A percentile compares a stretch with the other conserved stretches of the same genome.
Conservation (phyloP, 2,797 vertebrate species). For the Notamacropus eugenii region DNA sequence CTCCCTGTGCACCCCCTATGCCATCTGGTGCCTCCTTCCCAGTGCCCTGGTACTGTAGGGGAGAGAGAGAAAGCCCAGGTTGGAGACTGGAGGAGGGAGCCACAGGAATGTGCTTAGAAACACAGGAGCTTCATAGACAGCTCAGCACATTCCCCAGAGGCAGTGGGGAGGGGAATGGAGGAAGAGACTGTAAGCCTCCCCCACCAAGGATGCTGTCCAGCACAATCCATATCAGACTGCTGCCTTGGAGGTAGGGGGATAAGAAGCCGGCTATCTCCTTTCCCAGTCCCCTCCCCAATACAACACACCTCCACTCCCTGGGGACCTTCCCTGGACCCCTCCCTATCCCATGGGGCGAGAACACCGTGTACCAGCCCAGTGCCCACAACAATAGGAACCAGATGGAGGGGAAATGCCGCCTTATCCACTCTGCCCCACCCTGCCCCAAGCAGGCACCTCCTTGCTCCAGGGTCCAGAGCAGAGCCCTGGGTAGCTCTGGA, state of each 20-base stretch:
- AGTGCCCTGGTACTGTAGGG: background rate
- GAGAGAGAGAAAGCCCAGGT: background rate
- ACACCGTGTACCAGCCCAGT: background rate
- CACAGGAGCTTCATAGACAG: background rate
- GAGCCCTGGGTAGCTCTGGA: background rate
- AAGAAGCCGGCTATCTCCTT: background rate
- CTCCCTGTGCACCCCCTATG: background rate
- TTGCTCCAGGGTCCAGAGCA: background rate
- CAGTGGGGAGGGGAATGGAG: background rate
- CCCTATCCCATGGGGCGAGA: background rate
- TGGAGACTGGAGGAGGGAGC: background rate
- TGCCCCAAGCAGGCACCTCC: background rate
- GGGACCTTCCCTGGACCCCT: background rate
- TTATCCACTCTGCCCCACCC: background rate
- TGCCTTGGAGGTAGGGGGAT: background rate
- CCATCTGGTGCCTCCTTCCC: background rate
- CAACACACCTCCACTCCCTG: background rate
- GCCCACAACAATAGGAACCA: background rate
- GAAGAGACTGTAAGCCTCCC: background rate
- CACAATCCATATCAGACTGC: background rate
- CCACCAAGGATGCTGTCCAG: background rate
- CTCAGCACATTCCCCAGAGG: background rate
- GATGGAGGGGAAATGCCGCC: background rate
- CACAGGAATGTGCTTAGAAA: background rate
- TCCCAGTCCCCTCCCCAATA: background rate